phyloP scores from a whole-genome alignment of 2,888 invertebrate species.

The Clitarchus hookeri region DNA sequence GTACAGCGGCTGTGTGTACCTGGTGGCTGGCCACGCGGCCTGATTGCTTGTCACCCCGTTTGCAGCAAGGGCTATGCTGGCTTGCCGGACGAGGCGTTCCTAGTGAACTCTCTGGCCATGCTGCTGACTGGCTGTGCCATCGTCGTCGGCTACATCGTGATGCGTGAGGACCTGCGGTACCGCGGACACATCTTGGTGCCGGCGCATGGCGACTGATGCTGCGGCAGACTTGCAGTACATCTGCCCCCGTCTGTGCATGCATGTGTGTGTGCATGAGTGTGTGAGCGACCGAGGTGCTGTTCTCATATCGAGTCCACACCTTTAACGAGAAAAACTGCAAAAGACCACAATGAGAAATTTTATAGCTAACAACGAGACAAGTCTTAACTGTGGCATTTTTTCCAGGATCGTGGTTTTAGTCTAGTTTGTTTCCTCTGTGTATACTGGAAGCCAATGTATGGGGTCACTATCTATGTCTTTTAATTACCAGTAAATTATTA shows the following conservation, averaged over 20 bases:
- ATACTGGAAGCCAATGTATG: too few species aligned
- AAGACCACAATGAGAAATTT: too few species aligned
- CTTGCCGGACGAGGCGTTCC: conserved; percentile 67
- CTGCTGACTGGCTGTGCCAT: conserved; percentile 67
- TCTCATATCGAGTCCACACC: too few species aligned
- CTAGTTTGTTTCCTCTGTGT: too few species aligned
- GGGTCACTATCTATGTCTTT: too few species aligned
- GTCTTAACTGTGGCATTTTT: too few species aligned
- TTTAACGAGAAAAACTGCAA: too few species aligned
- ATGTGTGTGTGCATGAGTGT: not conserved
- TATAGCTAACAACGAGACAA: too few species aligned
- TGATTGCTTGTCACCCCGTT: conserved; percentile 46
- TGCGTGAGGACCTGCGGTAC: conserved; percentile 62
- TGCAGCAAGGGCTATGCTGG: conserved; percentile 61
- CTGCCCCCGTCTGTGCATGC: not conserved
- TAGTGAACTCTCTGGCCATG: conserved; percentile 72
- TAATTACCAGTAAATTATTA: too few species aligned
- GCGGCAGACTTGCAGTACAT: not conserved
- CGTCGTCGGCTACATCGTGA: conserved; percentile 67
- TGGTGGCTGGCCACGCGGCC: too few species aligned
- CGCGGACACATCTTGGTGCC: conserved; percentile 61
- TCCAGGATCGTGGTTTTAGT: too few species aligned
- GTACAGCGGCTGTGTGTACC: too few species aligned
- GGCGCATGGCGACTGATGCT: conserved; percentile 47
- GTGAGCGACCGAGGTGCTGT: not conserved